A percentile compares a stretch with the other conserved stretches of the same genome.
Conservation (phyloP, 1,140 invertebrate genomes). For the Bombus confusus region DNA sequence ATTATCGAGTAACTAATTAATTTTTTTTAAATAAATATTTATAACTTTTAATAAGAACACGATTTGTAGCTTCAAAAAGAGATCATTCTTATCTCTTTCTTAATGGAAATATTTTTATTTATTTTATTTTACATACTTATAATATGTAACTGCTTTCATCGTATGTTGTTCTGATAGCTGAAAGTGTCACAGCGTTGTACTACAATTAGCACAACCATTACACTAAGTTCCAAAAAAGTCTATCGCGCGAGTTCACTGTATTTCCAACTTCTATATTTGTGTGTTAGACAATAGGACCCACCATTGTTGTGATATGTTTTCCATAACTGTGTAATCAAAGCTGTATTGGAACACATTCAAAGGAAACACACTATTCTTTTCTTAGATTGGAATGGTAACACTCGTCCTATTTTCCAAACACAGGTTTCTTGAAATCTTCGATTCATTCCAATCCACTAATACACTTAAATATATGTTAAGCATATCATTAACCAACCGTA, state of each 20-base stretch:
- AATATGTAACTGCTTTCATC: slow-evolving; percentile 31
- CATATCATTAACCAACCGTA: neutral
- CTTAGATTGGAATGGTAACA: slow-evolving; percentile 66
- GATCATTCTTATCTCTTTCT: slow-evolving; percentile 63
- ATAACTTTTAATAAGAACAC: slow-evolving; percentile 69
- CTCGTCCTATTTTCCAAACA: slow-evolving; percentile 59
- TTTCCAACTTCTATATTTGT: slow-evolving; percentile 2
- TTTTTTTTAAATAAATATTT: slow-evolving; percentile 48
- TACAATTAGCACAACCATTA: slow-evolving; percentile 39
- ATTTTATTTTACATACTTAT: slow-evolving; percentile 44
- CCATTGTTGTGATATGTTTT: slow-evolving; percentile 41
- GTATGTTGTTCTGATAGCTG: slow-evolving; percentile 4
- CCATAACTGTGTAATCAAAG: slow-evolving; percentile 26
- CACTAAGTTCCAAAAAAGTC: slow-evolving; percentile 41
- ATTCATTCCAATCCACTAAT: slow-evolving; percentile 26
- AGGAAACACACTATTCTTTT: slow-evolving; percentile 56
- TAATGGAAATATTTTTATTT: slow-evolving; percentile 62
- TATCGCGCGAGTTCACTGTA: slow-evolving; percentile 39
- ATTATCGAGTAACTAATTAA: slow-evolving; percentile 24
- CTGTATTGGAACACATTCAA: slow-evolving; percentile 61
- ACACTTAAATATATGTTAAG: slow-evolving; percentile 4
- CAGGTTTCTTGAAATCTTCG: slow-evolving; percentile 41
- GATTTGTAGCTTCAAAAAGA: slow-evolving; percentile 63
- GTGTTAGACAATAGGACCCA: slow-evolving; percentile 24
- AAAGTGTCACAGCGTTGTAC: slow-evolving; percentile 27